Percentiles rank a stretch among this genome's conserved stretches.
Conservation (phyloP, 2,113 vertebrate genomes). For the Tychaedon coryphoeus region DNA sequence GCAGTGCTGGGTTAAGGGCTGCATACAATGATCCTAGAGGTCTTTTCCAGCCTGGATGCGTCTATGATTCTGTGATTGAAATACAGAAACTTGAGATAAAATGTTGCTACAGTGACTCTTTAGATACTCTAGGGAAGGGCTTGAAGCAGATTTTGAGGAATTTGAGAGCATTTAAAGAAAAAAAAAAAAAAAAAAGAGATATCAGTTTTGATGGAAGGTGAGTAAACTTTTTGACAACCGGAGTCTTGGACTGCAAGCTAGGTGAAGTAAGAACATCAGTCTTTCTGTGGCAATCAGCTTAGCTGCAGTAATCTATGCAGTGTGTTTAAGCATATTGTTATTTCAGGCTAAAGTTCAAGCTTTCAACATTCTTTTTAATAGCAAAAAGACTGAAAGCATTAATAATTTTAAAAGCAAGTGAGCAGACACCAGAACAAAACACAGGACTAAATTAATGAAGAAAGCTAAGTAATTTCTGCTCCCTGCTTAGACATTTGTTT, state of each 20-base stretch:
- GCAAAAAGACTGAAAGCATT: not conserved
- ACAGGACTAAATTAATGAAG: not conserved
- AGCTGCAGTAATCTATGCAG: not conserved
- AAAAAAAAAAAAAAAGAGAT: not conserved
- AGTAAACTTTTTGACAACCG: not conserved
- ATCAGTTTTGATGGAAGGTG: not conserved
- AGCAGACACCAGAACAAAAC: not conserved
- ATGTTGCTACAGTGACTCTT: not conserved
- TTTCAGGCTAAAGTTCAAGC: not conserved
- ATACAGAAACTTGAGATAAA: not conserved
- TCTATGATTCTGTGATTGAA: not conserved
- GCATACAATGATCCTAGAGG: fast-evolving
- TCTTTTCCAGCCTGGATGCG: not conserved
- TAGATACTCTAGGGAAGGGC: not conserved
- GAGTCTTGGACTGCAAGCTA: not conserved
- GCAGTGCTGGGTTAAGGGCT: not conserved
- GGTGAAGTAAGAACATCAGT: not conserved
- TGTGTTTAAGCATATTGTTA: not conserved
- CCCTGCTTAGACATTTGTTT: not conserved
- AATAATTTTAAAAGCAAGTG: not conserved
- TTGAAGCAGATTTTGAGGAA: not conserved
- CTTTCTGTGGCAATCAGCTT: not conserved
- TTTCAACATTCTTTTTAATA: not conserved
- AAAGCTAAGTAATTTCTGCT: not conserved
- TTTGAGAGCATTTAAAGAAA: not conserved